Percentiles rank a stretch among this genome's conserved stretches.
Evolutionary conservation across 2,113 vertebrate species (phyloP).

Genomic region (Hippocampus mohnikei): DNA sequence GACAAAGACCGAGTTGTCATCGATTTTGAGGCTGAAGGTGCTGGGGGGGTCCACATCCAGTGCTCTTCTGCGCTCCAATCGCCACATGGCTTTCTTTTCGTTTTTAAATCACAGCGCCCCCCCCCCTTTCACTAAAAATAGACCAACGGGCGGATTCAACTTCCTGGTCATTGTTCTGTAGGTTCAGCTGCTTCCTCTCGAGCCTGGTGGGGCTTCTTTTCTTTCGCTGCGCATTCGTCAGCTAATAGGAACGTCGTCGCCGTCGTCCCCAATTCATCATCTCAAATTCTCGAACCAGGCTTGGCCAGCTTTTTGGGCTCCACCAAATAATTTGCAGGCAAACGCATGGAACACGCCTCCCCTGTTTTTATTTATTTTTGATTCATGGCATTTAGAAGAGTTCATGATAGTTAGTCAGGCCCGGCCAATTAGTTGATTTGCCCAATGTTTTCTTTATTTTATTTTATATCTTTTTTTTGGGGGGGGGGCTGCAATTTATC

Average conservation of each 20-base stretch:
- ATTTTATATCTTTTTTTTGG: too few relatives aligned
- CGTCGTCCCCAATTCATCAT: fast-evolving
- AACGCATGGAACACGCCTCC: too few relatives aligned
- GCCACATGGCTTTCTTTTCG: too few relatives aligned
- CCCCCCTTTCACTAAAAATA: slow-evolving; percentile 60
- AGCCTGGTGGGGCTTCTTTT: not conserved
- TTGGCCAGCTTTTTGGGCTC: not conserved
- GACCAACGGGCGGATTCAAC: slow-evolving; percentile 42
- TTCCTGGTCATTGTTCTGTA: slow-evolving; percentile 55
- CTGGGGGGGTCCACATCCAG: too few relatives aligned
- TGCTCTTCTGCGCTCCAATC: not conserved
- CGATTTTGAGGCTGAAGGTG: not conserved
- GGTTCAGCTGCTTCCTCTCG: slow-evolving; percentile 12
- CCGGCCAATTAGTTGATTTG: too few relatives aligned
- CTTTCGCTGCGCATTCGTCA: not conserved
- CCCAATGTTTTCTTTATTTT: too few relatives aligned
- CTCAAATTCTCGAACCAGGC: not conserved
- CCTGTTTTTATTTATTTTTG: too few relatives aligned
- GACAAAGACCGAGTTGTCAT: not conserved
- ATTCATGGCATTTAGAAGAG: too few relatives aligned
- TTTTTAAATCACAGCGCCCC: not conserved
- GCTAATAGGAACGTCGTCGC: not conserved
- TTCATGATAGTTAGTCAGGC: too few relatives aligned
- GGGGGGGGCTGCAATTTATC: too few relatives aligned
- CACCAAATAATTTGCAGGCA: not conserved